These are phyloP conservation scores for Nothoprocta pentlandii DNA, from an alignment of 2,113 vertebrate genomes.

Conservation along the genomic window DNA sequence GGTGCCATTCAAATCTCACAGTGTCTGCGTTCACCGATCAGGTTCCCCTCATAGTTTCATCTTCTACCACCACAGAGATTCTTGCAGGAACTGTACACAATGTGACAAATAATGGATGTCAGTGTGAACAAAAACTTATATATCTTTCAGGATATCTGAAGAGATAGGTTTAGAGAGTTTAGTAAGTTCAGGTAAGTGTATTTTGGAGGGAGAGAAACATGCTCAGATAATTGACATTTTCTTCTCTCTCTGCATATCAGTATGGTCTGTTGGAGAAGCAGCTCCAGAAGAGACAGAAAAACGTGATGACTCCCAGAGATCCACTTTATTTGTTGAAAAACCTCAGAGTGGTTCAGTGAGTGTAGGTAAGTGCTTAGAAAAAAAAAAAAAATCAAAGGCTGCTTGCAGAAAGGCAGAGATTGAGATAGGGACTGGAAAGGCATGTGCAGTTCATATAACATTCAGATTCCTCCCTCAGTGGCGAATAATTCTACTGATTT, in stretches of 20 bases:
- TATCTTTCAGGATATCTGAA: conserved; percentile 47
- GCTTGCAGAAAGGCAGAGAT: neutral
- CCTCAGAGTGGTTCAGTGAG: conserved; percentile 86
- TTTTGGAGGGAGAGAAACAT: neutral
- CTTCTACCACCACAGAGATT: conserved; percentile 31
- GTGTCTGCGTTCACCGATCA: neutral
- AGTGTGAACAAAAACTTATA: conserved; percentile 11
- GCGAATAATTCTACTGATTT: neutral
- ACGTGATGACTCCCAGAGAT: conserved; percentile 81
- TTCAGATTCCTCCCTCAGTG: neutral
- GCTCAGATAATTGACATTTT: conserved; percentile 34
- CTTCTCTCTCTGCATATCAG: conserved; percentile 75
- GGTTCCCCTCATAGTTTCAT: neutral
- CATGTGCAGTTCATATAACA: neutral
- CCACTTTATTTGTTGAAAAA: conserved; percentile 89
- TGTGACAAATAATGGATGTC: conserved; percentile 35
- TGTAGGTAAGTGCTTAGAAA: conserved; percentile 87
- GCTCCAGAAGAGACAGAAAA: conserved; percentile 88
- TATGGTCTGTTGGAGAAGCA: conserved; percentile 91
- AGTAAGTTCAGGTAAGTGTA: conserved; percentile 71
- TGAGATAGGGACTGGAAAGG: neutral
- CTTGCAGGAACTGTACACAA: neutral
- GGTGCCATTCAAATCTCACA: conserved; percentile 1
- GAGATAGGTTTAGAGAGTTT: conserved; percentile 40
- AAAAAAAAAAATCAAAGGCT: neutral